Evolutionary conservation across 2,888 invertebrate genomes (phyloP).

Genomic region (Acleris sparsana): DNA sequence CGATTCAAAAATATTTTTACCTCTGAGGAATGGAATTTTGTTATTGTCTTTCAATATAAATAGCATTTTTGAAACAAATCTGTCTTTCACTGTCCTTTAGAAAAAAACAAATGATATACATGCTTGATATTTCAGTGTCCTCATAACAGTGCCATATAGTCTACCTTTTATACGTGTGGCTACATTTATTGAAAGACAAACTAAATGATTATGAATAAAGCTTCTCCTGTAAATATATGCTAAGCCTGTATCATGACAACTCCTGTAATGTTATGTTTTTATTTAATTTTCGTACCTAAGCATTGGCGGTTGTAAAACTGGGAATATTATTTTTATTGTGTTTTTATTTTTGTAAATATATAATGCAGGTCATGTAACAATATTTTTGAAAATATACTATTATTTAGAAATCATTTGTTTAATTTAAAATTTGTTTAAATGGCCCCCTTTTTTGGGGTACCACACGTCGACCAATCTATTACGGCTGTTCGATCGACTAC

Average conservation of each 20-base stretch:
- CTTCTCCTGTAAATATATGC: slow-evolving; percentile 47
- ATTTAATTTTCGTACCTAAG: slow-evolving; percentile 55
- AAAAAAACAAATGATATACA: background rate
- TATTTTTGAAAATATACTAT: slow-evolving; percentile 84
- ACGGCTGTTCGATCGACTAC: no score
- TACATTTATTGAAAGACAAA: slow-evolving; percentile 21
- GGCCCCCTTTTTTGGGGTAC: no score
- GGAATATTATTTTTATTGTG: slow-evolving; percentile 63
- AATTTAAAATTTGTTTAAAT: slow-evolving; percentile 40
- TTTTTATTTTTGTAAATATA: slow-evolving; percentile 80
- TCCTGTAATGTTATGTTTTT: slow-evolving; percentile 43
- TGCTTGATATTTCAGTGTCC: no score
- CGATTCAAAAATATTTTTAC: slow-evolving; percentile 13
- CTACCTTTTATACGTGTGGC: background rate
- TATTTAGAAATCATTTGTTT: slow-evolving; percentile 69
- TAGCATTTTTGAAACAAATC: slow-evolving; percentile 2
- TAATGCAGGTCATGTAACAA: slow-evolving; percentile 81
- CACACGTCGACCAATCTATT: no score
- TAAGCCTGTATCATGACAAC: slow-evolving; percentile 41
- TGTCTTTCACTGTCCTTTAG: background rate
- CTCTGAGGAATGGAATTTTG: slow-evolving; percentile 11
- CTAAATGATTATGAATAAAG: slow-evolving; percentile 30
- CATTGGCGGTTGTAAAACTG: slow-evolving; percentile 57
- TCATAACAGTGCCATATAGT: slow-evolving; percentile 26
- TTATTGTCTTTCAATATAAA: slow-evolving; percentile 22